phyloP scores from a whole-genome alignment of 1,140 invertebrate species.

The Drosophila watanabei region DNA sequence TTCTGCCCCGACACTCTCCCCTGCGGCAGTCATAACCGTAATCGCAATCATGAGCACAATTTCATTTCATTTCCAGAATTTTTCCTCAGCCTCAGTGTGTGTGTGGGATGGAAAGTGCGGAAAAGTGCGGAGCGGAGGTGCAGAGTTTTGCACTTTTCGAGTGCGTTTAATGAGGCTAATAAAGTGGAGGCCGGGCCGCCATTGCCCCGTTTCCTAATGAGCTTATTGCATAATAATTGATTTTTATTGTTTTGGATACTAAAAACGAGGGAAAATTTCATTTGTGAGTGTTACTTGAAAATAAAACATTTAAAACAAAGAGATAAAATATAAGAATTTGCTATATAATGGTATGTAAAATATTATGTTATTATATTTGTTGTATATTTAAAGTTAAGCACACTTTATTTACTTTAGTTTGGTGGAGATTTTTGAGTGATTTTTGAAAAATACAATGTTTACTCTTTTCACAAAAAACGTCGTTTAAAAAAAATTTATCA shows the following conservation, averaged over 20 bases:
- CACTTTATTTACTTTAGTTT: background rate
- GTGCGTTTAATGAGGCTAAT: conserved; percentile 79
- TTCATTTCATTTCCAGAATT: conserved; percentile 72
- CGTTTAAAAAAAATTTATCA: too few species aligned
- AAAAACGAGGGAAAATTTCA: background rate
- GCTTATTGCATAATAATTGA: conserved; percentile 76
- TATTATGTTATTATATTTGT: background rate
- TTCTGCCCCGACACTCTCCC: background rate
- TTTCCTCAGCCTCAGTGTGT: conserved; percentile 29
- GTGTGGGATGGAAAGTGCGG: background rate
- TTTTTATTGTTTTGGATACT: conserved; percentile 48
- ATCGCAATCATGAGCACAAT: conserved; percentile 82
- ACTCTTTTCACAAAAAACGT: too few species aligned
- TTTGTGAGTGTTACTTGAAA: background rate
- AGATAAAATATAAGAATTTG: background rate
- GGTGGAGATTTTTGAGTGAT: too few species aligned
- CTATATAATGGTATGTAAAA: too few species aligned
- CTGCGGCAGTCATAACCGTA: conserved; percentile 69
- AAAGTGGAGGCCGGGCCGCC: conserved; percentile 54
- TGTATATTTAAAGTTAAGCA: too few species aligned
- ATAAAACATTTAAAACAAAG: background rate
- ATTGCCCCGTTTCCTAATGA: conserved; percentile 34
- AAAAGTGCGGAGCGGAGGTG: conserved; percentile 12
- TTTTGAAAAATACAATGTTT: too few species aligned
- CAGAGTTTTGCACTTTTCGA: conserved; percentile 52